Conservation (phyloP, 1,140 invertebrate genomes). For the Bombus picipes region DNA sequence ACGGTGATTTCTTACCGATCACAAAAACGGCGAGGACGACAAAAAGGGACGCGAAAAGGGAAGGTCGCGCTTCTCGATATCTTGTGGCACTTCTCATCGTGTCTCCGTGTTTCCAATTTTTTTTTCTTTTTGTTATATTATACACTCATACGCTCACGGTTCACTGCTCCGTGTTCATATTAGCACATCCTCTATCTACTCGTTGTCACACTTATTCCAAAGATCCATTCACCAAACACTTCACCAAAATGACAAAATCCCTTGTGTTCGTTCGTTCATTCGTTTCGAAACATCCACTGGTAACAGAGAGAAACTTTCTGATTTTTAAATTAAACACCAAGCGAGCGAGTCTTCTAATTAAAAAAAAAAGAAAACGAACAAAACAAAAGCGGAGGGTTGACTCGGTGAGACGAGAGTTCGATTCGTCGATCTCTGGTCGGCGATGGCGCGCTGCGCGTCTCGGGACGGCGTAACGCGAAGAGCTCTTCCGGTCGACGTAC, state of each 20-base stretch:
- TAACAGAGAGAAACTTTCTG: too few species aligned
- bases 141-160: slow-evolving; percentile 59
- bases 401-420: background rate
- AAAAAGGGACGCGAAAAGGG: slow-evolving; percentile 68
- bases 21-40: slow-evolving; percentile 66
- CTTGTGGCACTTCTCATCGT: slow-evolving; percentile 74
- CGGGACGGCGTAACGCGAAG: slow-evolving; percentile 50
- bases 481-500: slow-evolving; percentile 75
- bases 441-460: slow-evolving; percentile 55
- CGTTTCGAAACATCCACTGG: background rate
- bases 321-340: background rate
- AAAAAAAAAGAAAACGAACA: background rate
- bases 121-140: slow-evolving; percentile 30
- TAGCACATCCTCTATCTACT: slow-evolving; percentile 57
- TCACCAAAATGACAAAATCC: background rate
- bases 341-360: background rate
- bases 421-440: slow-evolving; percentile 47
- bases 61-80: slow-evolving; percentile 64
- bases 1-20: slow-evolving; percentile 72
- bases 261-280: background rate
- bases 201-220: slow-evolving; percentile 12
- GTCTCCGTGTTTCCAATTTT: slow-evolving; percentile 33
- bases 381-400: background rate
- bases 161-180: slow-evolving; percentile 70
- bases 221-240: slow-evolving; percentile 27